Evolutionary conservation across 2,113 vertebrate species (phyloP), one percentile per base, ranked within the genome.

Genomic region (Ageneiosus marmoratus): DNA sequence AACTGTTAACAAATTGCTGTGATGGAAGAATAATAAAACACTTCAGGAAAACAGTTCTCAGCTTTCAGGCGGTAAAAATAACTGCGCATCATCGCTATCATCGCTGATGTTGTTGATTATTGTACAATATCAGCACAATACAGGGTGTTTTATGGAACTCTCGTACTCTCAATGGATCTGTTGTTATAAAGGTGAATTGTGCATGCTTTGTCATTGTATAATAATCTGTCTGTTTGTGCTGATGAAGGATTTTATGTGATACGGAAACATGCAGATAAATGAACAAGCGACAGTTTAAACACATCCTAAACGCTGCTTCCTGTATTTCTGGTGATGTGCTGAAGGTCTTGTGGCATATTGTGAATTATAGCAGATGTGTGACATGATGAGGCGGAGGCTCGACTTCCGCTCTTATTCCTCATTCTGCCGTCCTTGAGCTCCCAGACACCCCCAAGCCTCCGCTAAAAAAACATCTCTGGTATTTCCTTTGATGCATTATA

Each of bases 401-500:
- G 7, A 34, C 44, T 75, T 74, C 56, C 22, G 29, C n/a, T 62
- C 55, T 24, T 82, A 27, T 60, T 44, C 46, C n/a, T 48, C 32
- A 22, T 67, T 55, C 79, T 37, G 29, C 32, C 53, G 11, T 72
- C 34, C 65, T 11, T 27, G 63, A 81, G 79, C 65, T 27, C 34
- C 51, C 51, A 3, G 15, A 53, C 41, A 27, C 50, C 51, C 51
- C 32, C 8, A 0, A 37, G 27, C 20, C 65, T 20, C 41, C 5
- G 4, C 10, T 27, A 51, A 22, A 69, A 32, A 81, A 58, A 48
- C 69, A 81, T 73, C 67, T 53, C n/a, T 46, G 51, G 80, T 58
- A 81, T 81, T 73, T 82, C 69, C 69, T 74, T 82, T 82, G 69
- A 82, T 74, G 80, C 55, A 74, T 60, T 82, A 74, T 50, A 32